Evolutionary conservation across 1,140 invertebrate species (phyloP).

Genomic region (Drosophila auraria): DNA sequence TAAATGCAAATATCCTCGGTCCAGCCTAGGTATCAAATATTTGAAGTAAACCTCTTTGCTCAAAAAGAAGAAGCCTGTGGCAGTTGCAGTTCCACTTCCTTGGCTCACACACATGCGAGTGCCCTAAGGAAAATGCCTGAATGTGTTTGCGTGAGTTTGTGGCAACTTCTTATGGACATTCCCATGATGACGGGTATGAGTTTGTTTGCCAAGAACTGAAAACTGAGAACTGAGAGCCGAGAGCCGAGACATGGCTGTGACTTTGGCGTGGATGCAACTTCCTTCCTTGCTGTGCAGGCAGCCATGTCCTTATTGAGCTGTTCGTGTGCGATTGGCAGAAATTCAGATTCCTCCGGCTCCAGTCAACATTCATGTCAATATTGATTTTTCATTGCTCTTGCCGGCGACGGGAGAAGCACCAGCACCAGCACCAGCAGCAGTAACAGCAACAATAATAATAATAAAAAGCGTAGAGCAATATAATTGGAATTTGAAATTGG

Average conservation of each 20-base stretch:
- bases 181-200: conserved; percentile 46
- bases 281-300: conserved; percentile 14
- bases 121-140: conserved; percentile 10
- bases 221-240: conserved; percentile 6
- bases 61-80: conserved; percentile 24
- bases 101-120: conserved; percentile 10
- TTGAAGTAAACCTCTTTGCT: conserved; percentile 13
- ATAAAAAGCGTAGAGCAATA: conserved; percentile 82
- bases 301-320: conserved; percentile 52
- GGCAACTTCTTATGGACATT: conserved; percentile 53
- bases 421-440: conserved; percentile 33
- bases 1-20: background rate
- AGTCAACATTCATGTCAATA: conserved; percentile 77
- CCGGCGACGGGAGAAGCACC: conserved; percentile 29
- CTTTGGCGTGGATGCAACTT: conserved; percentile 44
- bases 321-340: conserved; percentile 44
- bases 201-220: conserved; percentile 29
- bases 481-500: conserved; percentile 84
- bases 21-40: conserved; percentile 4
- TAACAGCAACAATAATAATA: conserved; percentile 70
- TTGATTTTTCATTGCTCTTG: conserved; percentile 77
- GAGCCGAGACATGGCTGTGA: conserved; percentile 29
- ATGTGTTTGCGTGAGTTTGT: conserved; percentile 21
- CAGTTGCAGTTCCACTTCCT: conserved; percentile 42
- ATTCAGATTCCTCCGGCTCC: conserved; percentile 53